phyloP scores from a whole-genome alignment of 1,140 invertebrate genomes.

The Stenopsyche tienmushanensis region DNA sequence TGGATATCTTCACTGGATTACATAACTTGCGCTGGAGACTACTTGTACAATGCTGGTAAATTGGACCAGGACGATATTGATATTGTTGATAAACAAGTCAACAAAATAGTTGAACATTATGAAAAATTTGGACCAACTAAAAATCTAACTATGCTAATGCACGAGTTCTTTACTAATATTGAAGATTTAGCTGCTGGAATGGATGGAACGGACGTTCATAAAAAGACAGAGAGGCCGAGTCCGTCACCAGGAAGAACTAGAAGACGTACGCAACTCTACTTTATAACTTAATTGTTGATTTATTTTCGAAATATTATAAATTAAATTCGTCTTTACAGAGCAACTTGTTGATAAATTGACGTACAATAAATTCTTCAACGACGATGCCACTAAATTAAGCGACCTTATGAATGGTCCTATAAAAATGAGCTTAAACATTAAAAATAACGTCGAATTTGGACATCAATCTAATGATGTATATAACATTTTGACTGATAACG shows the following conservation, averaged over 20 bases:
- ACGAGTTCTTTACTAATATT: slow-evolving; percentile 75
- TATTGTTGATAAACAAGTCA: slow-evolving; percentile 56
- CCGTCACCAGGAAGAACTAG: too few relatives aligned
- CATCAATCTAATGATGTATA: slow-evolving; percentile 65
- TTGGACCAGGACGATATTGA: slow-evolving; percentile 66
- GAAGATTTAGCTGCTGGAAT: slow-evolving; percentile 88
- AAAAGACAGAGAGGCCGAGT: neutral
- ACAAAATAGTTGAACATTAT: neutral
- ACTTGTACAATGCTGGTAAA: too few relatives aligned
- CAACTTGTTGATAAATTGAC: slow-evolving; percentile 28
- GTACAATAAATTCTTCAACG: slow-evolving; percentile 36
- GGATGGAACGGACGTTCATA: slow-evolving; percentile 52
- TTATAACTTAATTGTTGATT: neutral
- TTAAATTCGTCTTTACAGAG: slow-evolving; percentile 20
- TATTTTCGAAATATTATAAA: too few relatives aligned
- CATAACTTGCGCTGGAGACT: too few relatives aligned
- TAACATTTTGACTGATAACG: slow-evolving; percentile 63
- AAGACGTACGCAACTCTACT: neutral
- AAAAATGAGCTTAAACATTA: slow-evolving; percentile 63
- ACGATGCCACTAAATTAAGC: slow-evolving; percentile 44
- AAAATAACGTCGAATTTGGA: slow-evolving; percentile 63
- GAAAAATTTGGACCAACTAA: slow-evolving; percentile 54
- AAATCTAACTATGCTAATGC: slow-evolving; percentile 73
- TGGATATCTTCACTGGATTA: slow-evolving; percentile 64
- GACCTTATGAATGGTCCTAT: slow-evolving; percentile 72